A percentile compares a stretch with the other conserved stretches of the same genome.
Evolutionary conservation across 2,113 vertebrate species (phyloP).

Genomic region (Notechis scutatus): DNA sequence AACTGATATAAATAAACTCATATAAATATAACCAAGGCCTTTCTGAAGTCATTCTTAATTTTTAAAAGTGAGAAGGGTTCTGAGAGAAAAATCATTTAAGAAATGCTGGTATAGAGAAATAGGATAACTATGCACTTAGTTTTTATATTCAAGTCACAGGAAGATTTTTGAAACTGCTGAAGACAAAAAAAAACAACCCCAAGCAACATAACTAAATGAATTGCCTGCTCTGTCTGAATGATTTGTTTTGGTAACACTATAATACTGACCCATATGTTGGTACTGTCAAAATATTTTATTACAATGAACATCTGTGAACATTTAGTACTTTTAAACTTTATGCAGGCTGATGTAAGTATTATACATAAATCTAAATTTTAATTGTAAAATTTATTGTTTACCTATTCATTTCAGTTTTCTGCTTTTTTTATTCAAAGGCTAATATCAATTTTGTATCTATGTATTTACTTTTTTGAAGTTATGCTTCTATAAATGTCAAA

Average conservation of each 20-base stretch:
- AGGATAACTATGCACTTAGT: background rate
- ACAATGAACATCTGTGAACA: background rate
- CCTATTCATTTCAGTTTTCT: background rate
- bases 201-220: background rate
- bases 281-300: background rate
- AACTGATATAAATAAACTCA: background rate
- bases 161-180: background rate
- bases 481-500: background rate
- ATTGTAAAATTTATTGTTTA: background rate
- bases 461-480: background rate
- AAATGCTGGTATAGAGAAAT: background rate
- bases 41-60: background rate
- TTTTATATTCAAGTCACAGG: background rate
- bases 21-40: background rate
- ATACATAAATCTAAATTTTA: background rate
- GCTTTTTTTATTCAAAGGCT: conserved; percentile 9
- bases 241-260: background rate
- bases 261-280: background rate
- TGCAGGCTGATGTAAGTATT: background rate
- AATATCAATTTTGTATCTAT: background rate
- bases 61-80: background rate
- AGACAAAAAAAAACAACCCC: background rate
- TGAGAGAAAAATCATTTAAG: background rate
- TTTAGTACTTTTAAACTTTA: background rate
- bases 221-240: background rate